Percentiles rank a stretch among this genome's conserved stretches.
phyloP scores from a whole-genome alignment of 1,140 invertebrate species.

The Parasteatoda tepidariorum region DNA sequence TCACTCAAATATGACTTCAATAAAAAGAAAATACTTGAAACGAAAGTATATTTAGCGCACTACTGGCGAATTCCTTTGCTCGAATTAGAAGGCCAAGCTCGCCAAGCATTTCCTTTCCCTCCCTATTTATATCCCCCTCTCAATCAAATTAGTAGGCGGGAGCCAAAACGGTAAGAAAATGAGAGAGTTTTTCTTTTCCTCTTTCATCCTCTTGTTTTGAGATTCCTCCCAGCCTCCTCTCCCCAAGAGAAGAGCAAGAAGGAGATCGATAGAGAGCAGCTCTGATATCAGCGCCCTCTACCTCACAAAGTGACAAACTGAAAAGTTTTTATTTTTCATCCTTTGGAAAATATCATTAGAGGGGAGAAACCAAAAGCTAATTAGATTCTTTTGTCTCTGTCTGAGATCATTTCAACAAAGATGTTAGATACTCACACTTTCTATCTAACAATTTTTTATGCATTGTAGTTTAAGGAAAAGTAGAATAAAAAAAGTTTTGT shows the following conservation, averaged over 20 bases:
- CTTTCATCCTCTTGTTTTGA: conserved; percentile 11
- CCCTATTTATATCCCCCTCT: background rate
- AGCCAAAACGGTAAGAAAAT: conserved; percentile 46
- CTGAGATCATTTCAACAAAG: too few relatives aligned
- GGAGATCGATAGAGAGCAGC: conserved; percentile 31
- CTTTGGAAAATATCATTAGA: background rate
- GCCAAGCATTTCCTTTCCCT: background rate
- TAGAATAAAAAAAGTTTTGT: too few relatives aligned
- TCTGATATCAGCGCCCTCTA: conserved; percentile 33
- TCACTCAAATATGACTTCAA: too few relatives aligned
- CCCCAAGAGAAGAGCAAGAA: conserved; percentile 44
- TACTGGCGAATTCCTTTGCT: background rate
- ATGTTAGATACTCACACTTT: too few relatives aligned
- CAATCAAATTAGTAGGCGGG: conserved; percentile 49
- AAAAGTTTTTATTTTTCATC: conserved; percentile 11
- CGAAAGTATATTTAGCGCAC: background rate
- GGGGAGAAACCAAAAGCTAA: too few relatives aligned
- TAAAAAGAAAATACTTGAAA: background rate
- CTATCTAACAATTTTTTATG: too few relatives aligned
- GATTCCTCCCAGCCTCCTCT: background rate
- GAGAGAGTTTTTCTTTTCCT: conserved; percentile 49
- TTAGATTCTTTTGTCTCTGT: too few relatives aligned
- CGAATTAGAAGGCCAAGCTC: background rate
- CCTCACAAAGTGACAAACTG: background rate
- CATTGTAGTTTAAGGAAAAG: too few relatives aligned